Evolutionary conservation across 64 coral and sea anemone species (phyloP).

Genomic region (Orbicella faveolata): DNA sequence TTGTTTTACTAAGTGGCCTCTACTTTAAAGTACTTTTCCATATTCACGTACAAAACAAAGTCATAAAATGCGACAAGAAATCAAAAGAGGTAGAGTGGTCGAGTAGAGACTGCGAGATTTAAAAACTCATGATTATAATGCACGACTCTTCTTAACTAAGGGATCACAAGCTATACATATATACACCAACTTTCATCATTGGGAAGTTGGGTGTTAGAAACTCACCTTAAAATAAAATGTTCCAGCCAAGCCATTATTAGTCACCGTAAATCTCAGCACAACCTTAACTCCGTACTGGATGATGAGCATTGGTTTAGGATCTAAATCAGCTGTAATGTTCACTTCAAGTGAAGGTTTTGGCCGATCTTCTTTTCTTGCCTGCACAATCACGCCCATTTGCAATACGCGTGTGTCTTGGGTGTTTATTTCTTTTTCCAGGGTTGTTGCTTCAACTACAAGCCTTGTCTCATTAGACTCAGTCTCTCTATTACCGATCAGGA

Average conservation of each 20-base stretch:
- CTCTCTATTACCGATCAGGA: not conserved
- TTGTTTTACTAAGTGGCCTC: no score
- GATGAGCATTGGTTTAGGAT: not conserved
- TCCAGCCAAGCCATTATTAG: not conserved
- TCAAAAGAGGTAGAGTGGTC: no score
- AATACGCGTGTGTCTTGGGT: conserved; percentile 3
- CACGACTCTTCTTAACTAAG: no score
- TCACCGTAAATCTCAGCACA: not conserved
- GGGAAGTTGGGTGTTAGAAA: not conserved
- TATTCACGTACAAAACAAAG: no score
- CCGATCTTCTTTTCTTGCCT: not conserved
- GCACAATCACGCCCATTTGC: not conserved
- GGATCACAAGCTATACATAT: no score
- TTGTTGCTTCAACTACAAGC: not conserved
- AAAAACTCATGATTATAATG: no score
- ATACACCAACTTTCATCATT: no score
- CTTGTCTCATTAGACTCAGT: not conserved
- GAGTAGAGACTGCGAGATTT: no score
- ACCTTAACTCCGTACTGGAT: not conserved
- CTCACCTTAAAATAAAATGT: conserved; percentile 25
- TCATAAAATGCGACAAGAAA: no score
- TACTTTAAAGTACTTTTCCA: no score
- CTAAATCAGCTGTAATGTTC: conserved; percentile 2
- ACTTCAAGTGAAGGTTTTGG: not conserved
- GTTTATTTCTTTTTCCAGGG: not conserved